phyloP scores from a whole-genome alignment of 2,113 vertebrate genomes.

The Ceyx melanurus region DNA sequence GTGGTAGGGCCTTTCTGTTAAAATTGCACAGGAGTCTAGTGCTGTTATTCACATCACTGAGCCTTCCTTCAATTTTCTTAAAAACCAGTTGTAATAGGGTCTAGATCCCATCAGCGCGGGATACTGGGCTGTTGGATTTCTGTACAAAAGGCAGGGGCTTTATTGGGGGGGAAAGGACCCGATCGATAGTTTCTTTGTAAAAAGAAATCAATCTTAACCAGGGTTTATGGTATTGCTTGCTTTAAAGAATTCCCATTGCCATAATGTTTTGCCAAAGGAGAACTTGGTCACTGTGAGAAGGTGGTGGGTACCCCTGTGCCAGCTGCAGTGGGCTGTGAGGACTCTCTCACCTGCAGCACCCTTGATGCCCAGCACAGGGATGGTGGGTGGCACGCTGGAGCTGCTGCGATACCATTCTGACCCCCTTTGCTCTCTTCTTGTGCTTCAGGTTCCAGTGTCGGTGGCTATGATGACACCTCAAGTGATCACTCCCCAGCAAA shows the following conservation, averaged over 20 bases:
- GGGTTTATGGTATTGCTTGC: background rate
- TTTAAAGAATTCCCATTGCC: background rate
- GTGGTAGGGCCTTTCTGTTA: constrained; percentile 63
- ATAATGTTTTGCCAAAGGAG: background rate
- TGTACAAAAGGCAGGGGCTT: background rate
- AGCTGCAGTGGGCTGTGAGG: background rate
- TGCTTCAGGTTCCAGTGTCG: constrained; percentile 91
- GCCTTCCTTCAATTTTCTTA: constrained; percentile 52
- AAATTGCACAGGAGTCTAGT: constrained; percentile 46
- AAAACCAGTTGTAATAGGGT: constrained; percentile 23
- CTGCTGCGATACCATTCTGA: background rate
- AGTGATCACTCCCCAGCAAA: constrained; percentile 99
- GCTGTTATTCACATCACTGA: constrained; percentile 37
- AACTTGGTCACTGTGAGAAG: accelerated
- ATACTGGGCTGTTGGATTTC: background rate
- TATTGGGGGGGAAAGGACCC: background rate
- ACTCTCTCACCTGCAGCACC: background rate
- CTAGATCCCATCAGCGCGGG: background rate
- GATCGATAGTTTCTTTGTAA: background rate
- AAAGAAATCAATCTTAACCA: background rate
- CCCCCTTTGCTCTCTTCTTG: constrained; percentile 24
- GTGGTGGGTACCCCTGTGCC: background rate
- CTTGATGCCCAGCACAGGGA: accelerated
- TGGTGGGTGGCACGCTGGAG: background rate
- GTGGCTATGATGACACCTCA: constrained; percentile 99